Evolutionary conservation across 2,113 vertebrate genomes (phyloP).

Genomic region (Triplophysa dalaica): DNA sequence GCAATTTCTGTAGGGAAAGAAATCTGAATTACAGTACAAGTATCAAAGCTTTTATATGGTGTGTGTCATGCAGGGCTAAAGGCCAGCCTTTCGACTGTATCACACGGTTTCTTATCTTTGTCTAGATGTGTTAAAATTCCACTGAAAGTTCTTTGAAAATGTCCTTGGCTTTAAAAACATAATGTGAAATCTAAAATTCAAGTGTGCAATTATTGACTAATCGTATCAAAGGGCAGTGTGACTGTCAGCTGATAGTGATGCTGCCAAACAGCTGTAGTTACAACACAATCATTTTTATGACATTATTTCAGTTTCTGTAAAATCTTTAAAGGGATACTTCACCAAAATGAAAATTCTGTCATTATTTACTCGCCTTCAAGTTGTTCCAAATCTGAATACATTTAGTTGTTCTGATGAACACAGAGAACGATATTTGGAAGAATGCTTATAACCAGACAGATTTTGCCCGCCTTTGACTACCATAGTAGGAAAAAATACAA

Average conservation of each 20-base stretch:
- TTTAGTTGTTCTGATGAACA: no score
- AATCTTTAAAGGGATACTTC: no score
- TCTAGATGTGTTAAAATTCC: not conserved
- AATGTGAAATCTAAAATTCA: not conserved
- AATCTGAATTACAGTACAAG: not conserved
- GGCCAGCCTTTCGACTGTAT: not conserved
- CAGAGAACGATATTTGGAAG: no score
- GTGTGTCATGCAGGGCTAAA: not conserved
- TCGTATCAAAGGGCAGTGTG: constrained; percentile 2
- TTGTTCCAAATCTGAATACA: no score
- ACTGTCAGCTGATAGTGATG: not conserved
- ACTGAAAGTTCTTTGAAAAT: not conserved
- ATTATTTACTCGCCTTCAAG: no score
- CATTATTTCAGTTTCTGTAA: no score
- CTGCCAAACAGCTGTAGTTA: no score
- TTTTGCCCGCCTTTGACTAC: no score
- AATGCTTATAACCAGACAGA: no score
- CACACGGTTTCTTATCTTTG: not conserved
- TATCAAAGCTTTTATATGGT: not conserved
- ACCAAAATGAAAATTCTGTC: no score
- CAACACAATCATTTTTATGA: no score
- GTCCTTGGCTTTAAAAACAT: not conserved
- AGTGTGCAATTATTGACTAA: not conserved
- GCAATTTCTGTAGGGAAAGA: not conserved
- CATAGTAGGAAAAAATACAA: no score